These are phyloP conservation scores for Bradypus variegatus DNA, from an alignment of 2,797 vertebrate species.

Conservation along the genomic window DNA sequence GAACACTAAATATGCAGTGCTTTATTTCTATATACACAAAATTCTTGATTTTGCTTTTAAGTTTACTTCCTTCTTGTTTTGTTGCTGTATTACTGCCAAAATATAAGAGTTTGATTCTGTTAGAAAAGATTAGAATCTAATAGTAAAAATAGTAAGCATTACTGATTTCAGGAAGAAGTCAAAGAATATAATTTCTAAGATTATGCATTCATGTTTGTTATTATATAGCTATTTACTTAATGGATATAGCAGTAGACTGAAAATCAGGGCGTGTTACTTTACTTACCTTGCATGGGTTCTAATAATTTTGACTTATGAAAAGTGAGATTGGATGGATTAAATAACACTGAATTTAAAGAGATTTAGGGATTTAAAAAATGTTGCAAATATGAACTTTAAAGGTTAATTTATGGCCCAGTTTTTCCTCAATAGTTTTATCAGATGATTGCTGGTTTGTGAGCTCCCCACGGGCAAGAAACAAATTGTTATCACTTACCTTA, in stretches of 20 bases:
- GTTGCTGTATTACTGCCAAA: background rate
- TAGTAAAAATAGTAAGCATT: background rate
- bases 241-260: background rate
- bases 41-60: background rate
- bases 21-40: background rate
- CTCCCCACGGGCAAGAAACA: background rate
- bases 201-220: background rate
- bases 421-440: slow-evolving; percentile 14
- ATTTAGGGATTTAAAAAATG: slow-evolving; percentile 10
- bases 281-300: background rate
- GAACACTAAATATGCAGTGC: background rate
- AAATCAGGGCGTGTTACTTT: background rate
- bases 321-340: background rate
- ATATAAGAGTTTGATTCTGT: background rate
- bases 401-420: background rate
- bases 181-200: slow-evolving; percentile 5
- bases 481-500: slow-evolving; percentile 16
- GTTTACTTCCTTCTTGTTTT: background rate
- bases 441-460: background rate
- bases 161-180: slow-evolving; percentile 7
- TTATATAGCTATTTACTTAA: background rate
- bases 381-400: slow-evolving; percentile 11
- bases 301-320: slow-evolving; percentile 25
- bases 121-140: background rate
- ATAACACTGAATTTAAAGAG: background rate